Evolutionary conservation across 2,113 vertebrate species (phyloP).

Genomic region (Ptyas mucosa): DNA sequence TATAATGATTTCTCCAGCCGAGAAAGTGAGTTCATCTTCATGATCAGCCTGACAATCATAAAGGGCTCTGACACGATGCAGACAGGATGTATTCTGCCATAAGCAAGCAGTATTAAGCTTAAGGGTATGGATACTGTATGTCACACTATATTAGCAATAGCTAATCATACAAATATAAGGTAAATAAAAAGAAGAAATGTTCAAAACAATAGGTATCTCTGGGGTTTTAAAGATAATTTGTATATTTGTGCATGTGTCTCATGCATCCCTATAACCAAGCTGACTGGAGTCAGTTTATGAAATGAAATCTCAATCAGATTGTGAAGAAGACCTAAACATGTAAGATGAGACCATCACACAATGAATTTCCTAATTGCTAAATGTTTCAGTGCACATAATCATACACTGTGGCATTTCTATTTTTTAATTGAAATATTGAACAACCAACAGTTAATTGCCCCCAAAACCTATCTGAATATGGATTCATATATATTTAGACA

Average conservation of each 20-base stretch:
- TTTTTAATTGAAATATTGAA: not conserved
- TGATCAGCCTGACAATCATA: slow-evolving; percentile 68
- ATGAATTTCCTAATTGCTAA: not conserved
- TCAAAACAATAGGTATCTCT: not conserved
- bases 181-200: not conserved
- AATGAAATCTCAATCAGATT: not conserved
- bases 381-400: not conserved
- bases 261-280: not conserved
- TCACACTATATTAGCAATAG: not conserved
- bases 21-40: slow-evolving; percentile 72
- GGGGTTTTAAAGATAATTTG: not conserved
- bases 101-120: not conserved
- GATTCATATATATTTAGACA: not conserved
- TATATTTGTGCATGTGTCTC: not conserved
- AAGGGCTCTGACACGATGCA: slow-evolving; percentile 60
- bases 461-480: not conserved
- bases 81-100: slow-evolving; percentile 47
- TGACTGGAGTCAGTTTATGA: not conserved
- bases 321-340: not conserved
- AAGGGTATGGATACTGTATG: not conserved
- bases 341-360: not conserved
- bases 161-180: not conserved
- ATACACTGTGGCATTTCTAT: not conserved
- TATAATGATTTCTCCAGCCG: slow-evolving; percentile 64
- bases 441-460: not conserved